These are phyloP conservation scores for Trachelus troglodyta DNA, from an alignment of 2,888 invertebrate species.

Conservation along the genomic window DNA sequence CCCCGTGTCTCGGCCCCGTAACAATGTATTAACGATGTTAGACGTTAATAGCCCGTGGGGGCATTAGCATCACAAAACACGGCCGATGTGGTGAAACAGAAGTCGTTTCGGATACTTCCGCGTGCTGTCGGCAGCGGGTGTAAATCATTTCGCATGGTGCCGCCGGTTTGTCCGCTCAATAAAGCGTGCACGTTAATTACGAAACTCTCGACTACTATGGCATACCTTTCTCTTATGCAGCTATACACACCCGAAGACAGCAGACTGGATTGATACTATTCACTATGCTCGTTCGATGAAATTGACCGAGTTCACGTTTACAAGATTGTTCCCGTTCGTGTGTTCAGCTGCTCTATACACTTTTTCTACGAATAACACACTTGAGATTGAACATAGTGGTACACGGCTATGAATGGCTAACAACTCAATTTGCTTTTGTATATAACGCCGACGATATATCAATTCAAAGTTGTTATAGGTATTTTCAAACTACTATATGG, in stretches of 20 bases:
- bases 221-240: neutral
- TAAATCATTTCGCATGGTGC: constrained; percentile 18
- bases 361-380: neutral
- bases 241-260: neutral
- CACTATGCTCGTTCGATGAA: neutral
- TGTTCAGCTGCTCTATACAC: neutral
- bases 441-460: neutral
- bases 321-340: neutral
- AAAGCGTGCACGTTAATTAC: constrained; percentile 19
- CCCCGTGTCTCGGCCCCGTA: constrained; percentile 12
- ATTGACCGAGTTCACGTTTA: neutral
- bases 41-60: constrained; percentile 29
- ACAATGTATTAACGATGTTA: constrained; percentile 36
- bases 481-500: neutral
- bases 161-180: constrained; percentile 16
- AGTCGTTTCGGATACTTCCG: constrained; percentile 41
- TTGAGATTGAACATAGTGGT: neutral
- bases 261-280: neutral
- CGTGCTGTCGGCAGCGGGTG: constrained; percentile 24
- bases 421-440: neutral
- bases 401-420: neutral
- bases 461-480: neutral
- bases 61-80: constrained; percentile 39
- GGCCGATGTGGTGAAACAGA: constrained; percentile 37
- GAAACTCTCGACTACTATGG: constrained; percentile 1